Conservation (phyloP, 2,888 invertebrate species). For the Dendrolimus houi region DNA sequence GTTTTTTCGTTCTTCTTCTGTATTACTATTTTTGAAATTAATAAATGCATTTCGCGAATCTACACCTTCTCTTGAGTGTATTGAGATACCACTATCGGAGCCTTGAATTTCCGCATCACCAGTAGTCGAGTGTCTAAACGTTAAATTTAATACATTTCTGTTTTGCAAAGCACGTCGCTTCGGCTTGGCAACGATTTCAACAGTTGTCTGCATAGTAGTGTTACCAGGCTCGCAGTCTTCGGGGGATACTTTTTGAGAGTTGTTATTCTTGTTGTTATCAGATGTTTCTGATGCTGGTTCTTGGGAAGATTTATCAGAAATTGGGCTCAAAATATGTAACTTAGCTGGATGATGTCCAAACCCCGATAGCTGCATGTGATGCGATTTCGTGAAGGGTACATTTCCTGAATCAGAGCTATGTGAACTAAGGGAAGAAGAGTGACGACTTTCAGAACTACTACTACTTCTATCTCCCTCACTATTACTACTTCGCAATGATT, state of each 20-base stretch:
- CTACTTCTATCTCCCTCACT: slow-evolving; percentile 92
- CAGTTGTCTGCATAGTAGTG: slow-evolving; percentile 59
- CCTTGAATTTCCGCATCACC: slow-evolving; percentile 88
- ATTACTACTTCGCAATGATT: slow-evolving; percentile 89
- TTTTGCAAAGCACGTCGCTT: slow-evolving; percentile 84
- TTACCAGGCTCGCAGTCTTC: slow-evolving; percentile 75
- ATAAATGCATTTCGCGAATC: slow-evolving; percentile 80
- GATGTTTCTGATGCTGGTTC: slow-evolving; percentile 90
- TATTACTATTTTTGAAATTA: slow-evolving; percentile 77
- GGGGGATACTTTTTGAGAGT: slow-evolving; percentile 86
- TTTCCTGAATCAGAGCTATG: slow-evolving; percentile 89
- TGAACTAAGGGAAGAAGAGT: slow-evolving; percentile 89
- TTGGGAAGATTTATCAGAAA: slow-evolving; percentile 92
- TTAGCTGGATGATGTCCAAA: slow-evolving; percentile 85
- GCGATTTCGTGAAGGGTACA: slow-evolving; percentile 76
- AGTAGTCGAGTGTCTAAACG: slow-evolving; percentile 78
- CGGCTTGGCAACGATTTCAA: slow-evolving; percentile 72
- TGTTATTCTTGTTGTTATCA: slow-evolving; percentile 87
- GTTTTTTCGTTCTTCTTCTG: slow-evolving; percentile 65
- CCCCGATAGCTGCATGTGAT: slow-evolving; percentile 79
- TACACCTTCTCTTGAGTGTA: slow-evolving; percentile 88
- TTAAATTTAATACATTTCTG: slow-evolving; percentile 83
- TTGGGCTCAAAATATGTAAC: slow-evolving; percentile 90
- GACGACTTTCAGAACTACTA: slow-evolving; percentile 89
- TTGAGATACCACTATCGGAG: slow-evolving; percentile 91